Conservation (phyloP, 1,140 invertebrate species). For the Notospermus geniculatus region DNA sequence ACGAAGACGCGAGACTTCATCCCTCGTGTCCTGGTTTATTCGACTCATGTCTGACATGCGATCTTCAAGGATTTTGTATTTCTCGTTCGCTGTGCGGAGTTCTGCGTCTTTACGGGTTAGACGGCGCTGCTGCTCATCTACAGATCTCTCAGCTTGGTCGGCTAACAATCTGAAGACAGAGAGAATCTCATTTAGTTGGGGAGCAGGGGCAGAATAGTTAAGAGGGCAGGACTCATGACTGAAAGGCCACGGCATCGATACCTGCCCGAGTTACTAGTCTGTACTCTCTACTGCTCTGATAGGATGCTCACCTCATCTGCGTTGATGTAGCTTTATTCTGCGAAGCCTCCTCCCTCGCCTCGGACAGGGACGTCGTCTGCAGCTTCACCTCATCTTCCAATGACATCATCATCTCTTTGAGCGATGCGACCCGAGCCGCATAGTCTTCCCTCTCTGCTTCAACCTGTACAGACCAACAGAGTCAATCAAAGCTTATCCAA, state of each 20-base stretch:
- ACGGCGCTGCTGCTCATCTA: conserved; percentile 43
- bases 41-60: conserved; percentile 35
- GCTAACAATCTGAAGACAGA: conserved; percentile 38
- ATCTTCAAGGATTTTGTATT: conserved; percentile 38
- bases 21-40: conserved; percentile 23
- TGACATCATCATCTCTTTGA: conserved; percentile 40
- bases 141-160: conserved; percentile 48
- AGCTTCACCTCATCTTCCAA: conserved; percentile 47
- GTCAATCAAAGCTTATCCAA: too few species aligned
- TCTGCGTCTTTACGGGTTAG: conserved; percentile 41
- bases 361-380: conserved; percentile 32
- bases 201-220: too few species aligned
- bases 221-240: too few species aligned
- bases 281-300: too few species aligned
- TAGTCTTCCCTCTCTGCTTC: conserved; percentile 45
- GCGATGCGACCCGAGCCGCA: conserved; percentile 30
- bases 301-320: conserved; percentile 53
- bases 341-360: conserved; percentile 37
- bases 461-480: conserved; percentile 27
- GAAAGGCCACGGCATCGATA: too few species aligned
- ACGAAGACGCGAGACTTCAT: conserved; percentile 44
- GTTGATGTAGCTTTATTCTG: conserved; percentile 40
- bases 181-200: too few species aligned
- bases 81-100: conserved; percentile 35
- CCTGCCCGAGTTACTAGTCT: too few species aligned